Base-by-base conservation (phyloP, 2,888 invertebrate genomes). In the Eurytoma adleriae region DNA sequence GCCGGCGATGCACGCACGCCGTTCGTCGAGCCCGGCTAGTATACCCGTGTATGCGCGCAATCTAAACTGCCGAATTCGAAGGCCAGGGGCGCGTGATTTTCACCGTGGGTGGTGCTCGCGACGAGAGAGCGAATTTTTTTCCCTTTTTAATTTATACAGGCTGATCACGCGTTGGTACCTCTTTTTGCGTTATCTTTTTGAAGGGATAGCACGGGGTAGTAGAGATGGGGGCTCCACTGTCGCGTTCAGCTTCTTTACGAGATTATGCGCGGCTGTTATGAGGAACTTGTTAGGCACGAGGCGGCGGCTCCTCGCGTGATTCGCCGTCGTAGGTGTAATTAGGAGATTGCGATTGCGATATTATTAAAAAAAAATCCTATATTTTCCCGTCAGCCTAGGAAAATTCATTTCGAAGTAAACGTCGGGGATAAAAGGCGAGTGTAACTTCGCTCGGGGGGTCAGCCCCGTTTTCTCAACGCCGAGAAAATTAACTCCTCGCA, bases 141-240 rank as follows among this genome's bases (percentile, higher is more conserved):
- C 1, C 40, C 40, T 40, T 70, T 69, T 71, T 79, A 68, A 79
- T 83, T 83, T 84, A 83, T 78, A 82, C 73, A 80, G 79, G 79
- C 81, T 54, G 61, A 82, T 81, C 83, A 82, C 80, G 82, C 83
- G 79, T 78, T 40, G 40, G 40, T 40, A 40, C 40, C 1, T 10
- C 10, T 40, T 40, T 40, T 40, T 10, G 7, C 40, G 76, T 73
- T 54, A 52, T 64, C 69, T 78, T 64, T 68, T 80, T 18, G 14
- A 0, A 24, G 24, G 24, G 24, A 24, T 2, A 4, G 7, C 7
- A 3, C 40, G 1, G 40, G 40, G 10, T 1, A 40, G 10, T 40
- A 10, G 40, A 40, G 40, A 40, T 10, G 10, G 0, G 40, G 10
- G 10, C 10, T 10, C 10, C 10, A 10, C 10, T 40, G 40, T 10